These are phyloP conservation scores for Drosophila diplacantha DNA, from an alignment of 2,888 invertebrate species.

Conservation along the genomic window DNA sequence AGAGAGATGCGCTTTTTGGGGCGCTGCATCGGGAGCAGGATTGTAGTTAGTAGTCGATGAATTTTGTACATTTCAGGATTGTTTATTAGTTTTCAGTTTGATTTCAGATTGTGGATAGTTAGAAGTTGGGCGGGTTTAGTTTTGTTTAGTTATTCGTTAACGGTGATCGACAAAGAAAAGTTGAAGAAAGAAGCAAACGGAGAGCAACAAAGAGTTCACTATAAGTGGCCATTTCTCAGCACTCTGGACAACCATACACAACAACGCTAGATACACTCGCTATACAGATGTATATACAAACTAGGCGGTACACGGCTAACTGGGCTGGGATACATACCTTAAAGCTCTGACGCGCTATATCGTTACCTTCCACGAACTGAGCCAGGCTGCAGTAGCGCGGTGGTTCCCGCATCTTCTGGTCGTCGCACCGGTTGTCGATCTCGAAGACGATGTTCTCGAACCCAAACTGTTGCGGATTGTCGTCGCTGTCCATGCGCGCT, in stretches of 20 bases:
- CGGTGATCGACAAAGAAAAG: constrained; percentile 53
- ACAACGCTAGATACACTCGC: constrained; percentile 42
- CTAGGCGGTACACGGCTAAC: constrained; percentile 9
- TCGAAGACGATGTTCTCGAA: constrained; percentile 86
- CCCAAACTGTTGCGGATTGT: constrained; percentile 80
- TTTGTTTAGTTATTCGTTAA: constrained; percentile 34
- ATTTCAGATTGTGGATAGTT: constrained; percentile 12
- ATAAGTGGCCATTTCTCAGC: constrained; percentile 64
- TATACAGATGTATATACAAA: constrained; percentile 40
- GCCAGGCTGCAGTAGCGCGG: constrained; percentile 88
- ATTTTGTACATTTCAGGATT: constrained; percentile 34
- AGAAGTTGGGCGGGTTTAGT: constrained; percentile 22
- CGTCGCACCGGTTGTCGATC: constrained; percentile 78
- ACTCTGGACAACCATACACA: constrained; percentile 60
- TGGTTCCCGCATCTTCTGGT: constrained; percentile 79
- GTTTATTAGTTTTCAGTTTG: constrained; percentile 43
- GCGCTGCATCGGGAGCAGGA: constrained; percentile 64
- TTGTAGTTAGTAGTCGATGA: constrained; percentile 29
- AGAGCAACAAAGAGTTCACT: constrained; percentile 73
- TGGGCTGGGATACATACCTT: constrained; percentile 76
- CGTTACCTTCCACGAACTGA: constrained; percentile 89
- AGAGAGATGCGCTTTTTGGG: constrained; percentile 75
- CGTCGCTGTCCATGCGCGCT: constrained; percentile 78
- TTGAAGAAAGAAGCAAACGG: constrained; percentile 69
- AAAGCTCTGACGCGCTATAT: constrained; percentile 88